Base-by-base conservation (phyloP, 1,140 invertebrate genomes). In the Drosophila ogumai region DNA sequence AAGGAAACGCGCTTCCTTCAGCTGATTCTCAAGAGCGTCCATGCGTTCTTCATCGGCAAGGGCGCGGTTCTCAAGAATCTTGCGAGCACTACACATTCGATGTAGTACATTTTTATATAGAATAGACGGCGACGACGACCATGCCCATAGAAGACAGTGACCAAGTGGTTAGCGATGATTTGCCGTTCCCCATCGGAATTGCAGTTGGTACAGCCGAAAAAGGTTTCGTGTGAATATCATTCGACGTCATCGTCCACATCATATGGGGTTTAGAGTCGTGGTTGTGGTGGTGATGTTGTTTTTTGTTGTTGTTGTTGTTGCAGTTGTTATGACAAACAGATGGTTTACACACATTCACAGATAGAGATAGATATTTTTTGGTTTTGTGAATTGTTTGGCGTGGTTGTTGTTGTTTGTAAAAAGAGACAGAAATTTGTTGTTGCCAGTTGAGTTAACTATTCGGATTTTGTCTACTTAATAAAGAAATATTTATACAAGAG, bases 21-120 rank as follows among this genome's bases (percentile, higher is more conserved):
- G 95, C 94, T 99, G 99, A 94, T 97, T 98, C 94, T 99, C 99
- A 93, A 99, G 95, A 93, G 97, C 96, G 93, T 99, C 99, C 97
- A 99, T 99, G 93, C 99, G 98, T 95, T 99, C 99, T 94, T 99
- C 99, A 96, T 99, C 99, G 92, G 98, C 97, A 95, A 99, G 96
- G 93, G 97, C 98, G 94, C 99, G 97, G 96, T 99, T 99, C 95
- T 99, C 99, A 95, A 99, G 97, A 94, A 99, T 97, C 96, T 99
- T 99, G 94, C 99, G 98, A 94, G 97, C 98, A 95, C 99, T 99
- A 94, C 91, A 78, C 43, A 55, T 38, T 55, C 19, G 2, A 61
- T 65, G 40, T 25, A 63, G 58, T 68, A 91, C 74, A 13, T 82
- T 82, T 59, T 57, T 58, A 44, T 44, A 57, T 31, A 22, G 31